Evolutionary conservation across 2,113 vertebrate species (phyloP).

Genomic region (Pseudonaja textilis): DNA sequence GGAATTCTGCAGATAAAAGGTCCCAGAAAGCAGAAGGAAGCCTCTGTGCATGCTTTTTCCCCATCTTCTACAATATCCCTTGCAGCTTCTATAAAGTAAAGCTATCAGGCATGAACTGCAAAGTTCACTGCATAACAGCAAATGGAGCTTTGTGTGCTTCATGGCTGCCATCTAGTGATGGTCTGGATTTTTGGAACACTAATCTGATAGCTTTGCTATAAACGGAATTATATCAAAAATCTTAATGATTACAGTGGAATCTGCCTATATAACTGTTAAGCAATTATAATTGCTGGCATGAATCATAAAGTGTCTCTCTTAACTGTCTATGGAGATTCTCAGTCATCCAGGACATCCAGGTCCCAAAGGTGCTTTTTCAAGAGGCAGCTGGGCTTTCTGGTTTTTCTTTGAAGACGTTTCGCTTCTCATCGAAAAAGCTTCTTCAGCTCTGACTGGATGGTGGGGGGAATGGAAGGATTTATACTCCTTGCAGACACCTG

Average conservation of each 20-base stretch:
- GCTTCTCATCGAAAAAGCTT: no score
- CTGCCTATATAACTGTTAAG: background rate
- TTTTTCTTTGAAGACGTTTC: no score
- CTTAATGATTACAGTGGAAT: background rate
- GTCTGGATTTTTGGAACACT: background rate
- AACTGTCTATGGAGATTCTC: no score
- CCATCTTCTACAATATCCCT: background rate
- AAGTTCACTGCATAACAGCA: background rate
- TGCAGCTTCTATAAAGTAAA: background rate
- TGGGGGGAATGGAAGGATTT: no score
- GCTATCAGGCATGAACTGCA: background rate
- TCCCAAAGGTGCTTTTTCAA: no score
- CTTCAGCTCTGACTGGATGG: no score
- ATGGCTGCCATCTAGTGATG: background rate
- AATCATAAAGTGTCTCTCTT: background rate
- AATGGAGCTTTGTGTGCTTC: background rate
- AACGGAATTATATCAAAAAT: background rate
- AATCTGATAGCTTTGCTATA: background rate
- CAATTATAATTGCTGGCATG: background rate
- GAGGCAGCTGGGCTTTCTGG: no score
- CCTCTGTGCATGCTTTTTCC: background rate
- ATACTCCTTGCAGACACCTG: no score
- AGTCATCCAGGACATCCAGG: no score
- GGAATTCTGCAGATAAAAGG: background rate
- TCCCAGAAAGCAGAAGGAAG: background rate